These are phyloP conservation scores for Tragopan temminckii DNA, from an alignment of 2,797 vertebrate species.

Conservation along the genomic window DNA sequence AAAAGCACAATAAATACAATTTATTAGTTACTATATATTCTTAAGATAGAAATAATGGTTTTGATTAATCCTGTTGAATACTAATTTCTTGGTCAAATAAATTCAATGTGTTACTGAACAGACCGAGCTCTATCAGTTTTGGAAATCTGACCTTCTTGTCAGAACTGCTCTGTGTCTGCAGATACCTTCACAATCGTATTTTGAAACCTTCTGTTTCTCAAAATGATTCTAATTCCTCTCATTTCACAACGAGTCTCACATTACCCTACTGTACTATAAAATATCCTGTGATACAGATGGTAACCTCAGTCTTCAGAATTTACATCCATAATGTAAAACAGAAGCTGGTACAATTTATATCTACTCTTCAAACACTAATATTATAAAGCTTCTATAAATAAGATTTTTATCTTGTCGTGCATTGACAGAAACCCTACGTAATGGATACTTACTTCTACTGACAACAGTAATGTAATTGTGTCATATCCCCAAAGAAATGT, in stretches of 20 bases:
- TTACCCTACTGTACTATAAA: not conserved
- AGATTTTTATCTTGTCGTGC: not conserved
- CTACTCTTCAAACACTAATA: not conserved
- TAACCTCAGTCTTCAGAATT: not conserved
- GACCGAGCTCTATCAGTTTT: not conserved
- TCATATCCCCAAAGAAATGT: not conserved
- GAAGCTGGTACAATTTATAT: not conserved
- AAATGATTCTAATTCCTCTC: not conserved
- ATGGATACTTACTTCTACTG: not conserved
- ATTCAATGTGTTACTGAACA: not conserved
- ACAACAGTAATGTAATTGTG: not conserved
- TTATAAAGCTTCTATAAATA: not conserved
- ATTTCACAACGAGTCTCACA: not conserved
- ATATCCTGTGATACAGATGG: not conserved
- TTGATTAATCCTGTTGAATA: not conserved
- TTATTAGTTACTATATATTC: not conserved
- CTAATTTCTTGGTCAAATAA: not conserved
- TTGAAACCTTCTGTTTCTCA: not conserved
- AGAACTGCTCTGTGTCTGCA: not conserved
- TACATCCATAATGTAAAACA: not conserved
- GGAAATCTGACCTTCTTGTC: not conserved
- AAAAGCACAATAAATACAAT: not conserved
- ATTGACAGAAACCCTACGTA: not conserved
- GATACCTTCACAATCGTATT: not conserved
- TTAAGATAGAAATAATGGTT: not conserved